Conservation (phyloP, 2,113 vertebrate genomes). For the Dipodomys merriami region DNA sequence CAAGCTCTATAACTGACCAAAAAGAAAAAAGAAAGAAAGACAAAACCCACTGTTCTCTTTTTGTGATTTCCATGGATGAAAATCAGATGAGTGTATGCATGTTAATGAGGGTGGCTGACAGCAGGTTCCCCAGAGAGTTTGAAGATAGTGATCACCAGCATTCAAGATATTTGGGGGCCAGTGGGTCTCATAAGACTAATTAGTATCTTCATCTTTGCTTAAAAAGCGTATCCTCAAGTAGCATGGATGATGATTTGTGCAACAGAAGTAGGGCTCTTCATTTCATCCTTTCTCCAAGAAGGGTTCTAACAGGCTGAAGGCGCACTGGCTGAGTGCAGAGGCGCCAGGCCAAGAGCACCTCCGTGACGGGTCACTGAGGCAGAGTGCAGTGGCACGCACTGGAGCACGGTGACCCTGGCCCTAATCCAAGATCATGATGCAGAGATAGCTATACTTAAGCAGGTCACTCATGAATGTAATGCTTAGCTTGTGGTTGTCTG, state of each 20-base stretch:
- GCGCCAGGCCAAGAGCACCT: too few species aligned
- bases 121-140: background rate
- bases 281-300: constrained; percentile 64
- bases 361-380: too few species aligned
- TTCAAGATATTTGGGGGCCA: constrained; percentile 50
- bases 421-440: too few species aligned
- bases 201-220: background rate
- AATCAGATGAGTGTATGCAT: background rate
- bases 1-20: too few species aligned
- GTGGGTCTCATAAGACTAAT: background rate
- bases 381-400: too few species aligned
- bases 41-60: background rate
- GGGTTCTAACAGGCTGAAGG: too few species aligned
- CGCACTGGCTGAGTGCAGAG: too few species aligned
- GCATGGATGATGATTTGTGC: constrained; percentile 52
- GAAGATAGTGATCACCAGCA: background rate
- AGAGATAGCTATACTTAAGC: too few species aligned
- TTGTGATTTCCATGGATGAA: background rate
- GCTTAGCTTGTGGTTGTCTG: too few species aligned
- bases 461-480: too few species aligned
- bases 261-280: constrained; percentile 64
- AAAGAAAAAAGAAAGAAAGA: too few species aligned
- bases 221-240: constrained; percentile 65
- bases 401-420: too few species aligned
- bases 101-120: constrained; percentile 57